These are phyloP conservation scores for Echinometra lucunter DNA, from an alignment of 53 echinoderm and acorn worm species.

Conservation along the genomic window DNA sequence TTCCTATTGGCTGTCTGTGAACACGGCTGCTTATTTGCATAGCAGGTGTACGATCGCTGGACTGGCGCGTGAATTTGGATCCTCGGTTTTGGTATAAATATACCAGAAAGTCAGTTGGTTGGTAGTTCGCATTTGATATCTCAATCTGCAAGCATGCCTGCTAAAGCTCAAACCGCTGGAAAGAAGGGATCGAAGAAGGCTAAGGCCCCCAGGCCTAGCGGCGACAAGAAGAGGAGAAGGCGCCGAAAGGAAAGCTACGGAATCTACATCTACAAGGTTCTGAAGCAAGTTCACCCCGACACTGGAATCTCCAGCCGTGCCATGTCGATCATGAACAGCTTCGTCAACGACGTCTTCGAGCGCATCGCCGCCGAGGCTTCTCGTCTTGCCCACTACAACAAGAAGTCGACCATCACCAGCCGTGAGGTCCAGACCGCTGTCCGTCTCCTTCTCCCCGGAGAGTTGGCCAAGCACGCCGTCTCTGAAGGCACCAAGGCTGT, in stretches of 20 bases:
- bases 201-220: constrained; percentile 68
- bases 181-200: constrained; percentile 88
- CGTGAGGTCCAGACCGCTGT: constrained; percentile 90
- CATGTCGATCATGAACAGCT: constrained; percentile 91
- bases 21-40: not conserved
- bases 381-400: constrained; percentile 91
- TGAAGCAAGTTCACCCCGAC: constrained; percentile 95
- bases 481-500: constrained; percentile 92
- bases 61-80: constrained; percentile 41
- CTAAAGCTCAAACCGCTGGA: constrained; percentile 82
- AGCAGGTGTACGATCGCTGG: constrained; percentile 38
- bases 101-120: not conserved
- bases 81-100: constrained; percentile 2
- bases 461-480: constrained; percentile 92
- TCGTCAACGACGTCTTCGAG: constrained; percentile 93
- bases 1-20: not conserved
- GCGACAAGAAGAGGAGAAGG: constrained; percentile 75
- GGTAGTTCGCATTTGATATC: not conserved
- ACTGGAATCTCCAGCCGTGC: constrained; percentile 90
- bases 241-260: constrained; percentile 88
- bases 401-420: constrained; percentile 84
- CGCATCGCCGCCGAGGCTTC: constrained; percentile 82
- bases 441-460: constrained; percentile 88
- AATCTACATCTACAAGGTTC: constrained; percentile 96
- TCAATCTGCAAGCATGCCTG: constrained; percentile 69